Evolutionary conservation across 2,113 vertebrate species (phyloP), one percentile per base, ranked within the genome.

Genomic region (Echinops telfairi): DNA sequence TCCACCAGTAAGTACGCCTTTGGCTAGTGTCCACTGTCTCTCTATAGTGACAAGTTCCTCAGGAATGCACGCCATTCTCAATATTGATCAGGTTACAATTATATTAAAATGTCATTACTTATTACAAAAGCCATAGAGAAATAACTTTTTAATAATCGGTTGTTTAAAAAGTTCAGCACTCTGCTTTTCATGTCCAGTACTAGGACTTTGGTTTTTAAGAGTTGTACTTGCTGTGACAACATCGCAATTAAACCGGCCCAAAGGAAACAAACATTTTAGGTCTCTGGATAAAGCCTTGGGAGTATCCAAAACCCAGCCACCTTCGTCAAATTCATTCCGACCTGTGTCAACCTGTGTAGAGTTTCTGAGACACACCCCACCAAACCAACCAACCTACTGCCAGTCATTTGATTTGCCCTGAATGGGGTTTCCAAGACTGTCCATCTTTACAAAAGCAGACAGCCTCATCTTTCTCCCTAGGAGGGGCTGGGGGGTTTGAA

Each of bases 171-270:
- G 64, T 85, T 79, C 4, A 58, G 64, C 31, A 23, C 19, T 76
- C 11, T 6, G 0, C 88, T 83, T 84, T 84, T 87, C 14, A 11
- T 1, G 3, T 64, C 58, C 40, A 75, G 33, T 89, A n/a, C 58
- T 33, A 66, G 8, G 14, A 15, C 73, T 89, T 94, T 89, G 25
- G 38, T 6, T 76, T 91, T 80, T 81, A 71, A 70, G 16, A 87
- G 14, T 79, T 79, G 91, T 31, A 7, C 40, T 60, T 91, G 29
- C 27, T 36, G 1, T 90, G 40, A 73, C 27, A 57, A 66, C 64
- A 27, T 43, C 60, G 53, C 40, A 53, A 2, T 29, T 47, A 68
- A 40, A 58, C 36, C 25, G 78, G 11, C 11, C 19, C 47, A 73
- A 68, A 66, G 43, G 68, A 75, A 89, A 83, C 75, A 53, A 6